Conservation (phyloP, 2,888 invertebrate species). For the Plebejus melissa region DNA sequence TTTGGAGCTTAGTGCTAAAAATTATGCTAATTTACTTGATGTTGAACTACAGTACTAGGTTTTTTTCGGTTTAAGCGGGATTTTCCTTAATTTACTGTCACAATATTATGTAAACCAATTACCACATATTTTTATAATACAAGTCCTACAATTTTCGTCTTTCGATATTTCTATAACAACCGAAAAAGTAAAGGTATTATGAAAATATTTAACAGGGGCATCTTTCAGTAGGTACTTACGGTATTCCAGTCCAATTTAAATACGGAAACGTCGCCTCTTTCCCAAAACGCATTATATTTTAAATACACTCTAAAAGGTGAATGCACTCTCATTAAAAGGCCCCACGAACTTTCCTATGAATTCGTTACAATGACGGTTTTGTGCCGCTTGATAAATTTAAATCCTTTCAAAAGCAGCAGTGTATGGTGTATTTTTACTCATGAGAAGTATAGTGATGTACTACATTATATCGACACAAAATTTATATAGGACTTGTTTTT, state of each 20-base stretch:
- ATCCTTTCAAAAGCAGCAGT: conserved; percentile 40
- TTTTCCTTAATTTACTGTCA: too few relatives aligned
- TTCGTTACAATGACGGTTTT: conserved; percentile 46
- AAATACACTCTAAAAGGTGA: conserved; percentile 55
- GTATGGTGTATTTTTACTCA: conserved; percentile 38
- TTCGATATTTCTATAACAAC: not conserved
- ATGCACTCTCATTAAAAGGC: conserved; percentile 74
- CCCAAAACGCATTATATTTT: conserved; percentile 64
- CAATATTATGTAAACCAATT: too few relatives aligned
- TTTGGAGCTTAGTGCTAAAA: too few relatives aligned
- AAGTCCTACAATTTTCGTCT: too few relatives aligned
- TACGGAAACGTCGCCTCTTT: conserved; percentile 67
- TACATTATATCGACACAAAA: conserved; percentile 33
- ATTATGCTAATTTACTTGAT: too few relatives aligned
- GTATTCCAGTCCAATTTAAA: conserved; percentile 30
- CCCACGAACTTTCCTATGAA: conserved; percentile 55
- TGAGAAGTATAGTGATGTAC: conserved; percentile 34
- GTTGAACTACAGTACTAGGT: too few relatives aligned
- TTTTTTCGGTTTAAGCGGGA: too few relatives aligned
- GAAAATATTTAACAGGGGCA: not conserved
- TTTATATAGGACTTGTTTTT: not conserved
- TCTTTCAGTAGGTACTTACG: not conserved
- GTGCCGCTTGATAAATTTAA: conserved; percentile 15
- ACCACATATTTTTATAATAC: too few relatives aligned
- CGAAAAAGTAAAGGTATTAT: not conserved